phyloP scores from a whole-genome alignment of 2,888 invertebrate species.

The Platycheirus rosarum region DNA sequence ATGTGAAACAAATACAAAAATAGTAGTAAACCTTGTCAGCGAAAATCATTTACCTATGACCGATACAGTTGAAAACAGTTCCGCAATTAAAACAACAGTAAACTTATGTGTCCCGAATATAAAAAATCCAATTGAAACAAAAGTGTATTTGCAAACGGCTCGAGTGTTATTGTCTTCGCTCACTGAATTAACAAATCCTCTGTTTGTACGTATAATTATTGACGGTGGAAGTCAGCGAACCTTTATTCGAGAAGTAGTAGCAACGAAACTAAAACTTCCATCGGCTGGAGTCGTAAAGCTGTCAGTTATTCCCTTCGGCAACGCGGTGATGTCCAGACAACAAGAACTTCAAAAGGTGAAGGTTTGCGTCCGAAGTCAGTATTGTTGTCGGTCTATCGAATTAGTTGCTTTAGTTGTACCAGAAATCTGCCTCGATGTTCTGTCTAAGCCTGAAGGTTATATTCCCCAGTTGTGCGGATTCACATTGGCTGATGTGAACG shows the following conservation, averaged over 20 bases:
- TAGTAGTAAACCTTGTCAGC: background rate
- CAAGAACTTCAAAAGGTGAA: background rate
- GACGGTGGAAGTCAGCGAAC: conserved; percentile 25
- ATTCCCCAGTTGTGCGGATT: background rate
- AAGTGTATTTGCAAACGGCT: conserved; percentile 8
- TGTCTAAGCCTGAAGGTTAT: background rate
- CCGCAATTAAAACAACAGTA: background rate
- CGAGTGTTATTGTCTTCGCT: background rate
- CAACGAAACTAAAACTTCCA: conserved; percentile 11
- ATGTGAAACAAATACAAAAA: conserved; percentile 2
- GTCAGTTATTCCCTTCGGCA: background rate
- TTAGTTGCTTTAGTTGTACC: conserved; percentile 3
- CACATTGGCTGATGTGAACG: background rate
- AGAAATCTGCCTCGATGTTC: conserved; percentile 2
- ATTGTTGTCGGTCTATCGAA: background rate
- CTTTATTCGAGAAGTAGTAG: conserved; percentile 4
- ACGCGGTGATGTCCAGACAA: background rate
- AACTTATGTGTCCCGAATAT: background rate
- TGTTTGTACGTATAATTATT: conserved; percentile 25
- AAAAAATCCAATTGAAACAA: background rate
- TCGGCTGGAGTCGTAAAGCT: background rate
- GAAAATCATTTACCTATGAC: background rate
- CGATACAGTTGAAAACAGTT: background rate
- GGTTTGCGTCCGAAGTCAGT: conserved; percentile 1
- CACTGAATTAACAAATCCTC: background rate